Evolutionary conservation across 2,113 vertebrate genomes (phyloP), one percentile per base, ranked within the genome.

Genomic region (Tyto alba): DNA sequence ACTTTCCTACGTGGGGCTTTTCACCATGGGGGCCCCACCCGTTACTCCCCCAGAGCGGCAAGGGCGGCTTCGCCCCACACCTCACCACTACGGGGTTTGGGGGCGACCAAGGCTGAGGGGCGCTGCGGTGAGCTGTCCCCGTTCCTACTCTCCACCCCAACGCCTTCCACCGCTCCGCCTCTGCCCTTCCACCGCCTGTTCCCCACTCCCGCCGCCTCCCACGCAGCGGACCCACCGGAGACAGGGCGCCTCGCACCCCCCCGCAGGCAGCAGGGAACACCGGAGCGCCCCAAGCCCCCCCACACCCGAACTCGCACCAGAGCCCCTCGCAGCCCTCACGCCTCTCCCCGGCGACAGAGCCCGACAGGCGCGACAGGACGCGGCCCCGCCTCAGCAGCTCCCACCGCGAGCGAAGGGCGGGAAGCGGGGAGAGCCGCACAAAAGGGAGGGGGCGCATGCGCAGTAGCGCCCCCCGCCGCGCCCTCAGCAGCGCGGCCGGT

Each of bases 341-440:
- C 27, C 74, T 21, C 4, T 13, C 1, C 14, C 14, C 1, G 7
- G 4, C 3, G 7, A 8, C 11, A 2, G 5, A 15, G 5, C 7
- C 22, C 0, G 13, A 0, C 9, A 1, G 2, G 2, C 3, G 2
- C 0, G 7, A 7, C 1, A 0, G 9, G 8, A 2, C 3, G 0
- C 55, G 4, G 0, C 0, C 7, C 38, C 17, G 1, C 56, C 67
- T 50, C 71, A 36, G 40, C 19, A 1, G 1, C 40, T 6, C 66
- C 40, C 17, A 1, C 13, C 15, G 13, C 3, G 11, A 8, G 19
- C 1, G 62, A 66, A 85, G 32, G 53, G 91, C 91, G 88, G 80
- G 90, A 93, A 74, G 1, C 0, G 2, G 4, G 7, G 10, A 10
- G 14, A 29, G 1, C 13, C 6, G 3, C 75, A 4, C 16, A 3